Evolutionary conservation across 2,113 vertebrate genomes (phyloP).

Genomic region (Lontra canadensis): DNA sequence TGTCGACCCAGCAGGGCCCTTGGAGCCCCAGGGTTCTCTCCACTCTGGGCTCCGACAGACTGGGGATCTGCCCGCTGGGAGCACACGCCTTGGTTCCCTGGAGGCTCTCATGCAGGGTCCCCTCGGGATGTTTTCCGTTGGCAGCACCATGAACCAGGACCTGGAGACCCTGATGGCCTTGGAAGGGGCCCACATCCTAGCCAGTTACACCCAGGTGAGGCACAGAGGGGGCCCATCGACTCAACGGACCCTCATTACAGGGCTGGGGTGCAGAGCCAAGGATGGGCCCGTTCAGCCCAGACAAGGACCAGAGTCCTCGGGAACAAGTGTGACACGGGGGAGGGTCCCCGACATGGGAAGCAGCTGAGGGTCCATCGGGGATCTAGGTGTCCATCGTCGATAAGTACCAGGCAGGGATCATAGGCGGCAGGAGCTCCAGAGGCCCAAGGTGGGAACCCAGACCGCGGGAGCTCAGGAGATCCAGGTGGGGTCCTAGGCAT

Average conservation of each 20-base stretch:
- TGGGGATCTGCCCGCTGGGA: fast-evolving
- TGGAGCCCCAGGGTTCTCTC: fast-evolving
- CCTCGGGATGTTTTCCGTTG: too few species aligned
- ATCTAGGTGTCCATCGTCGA: fast-evolving
- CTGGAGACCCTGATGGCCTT: not conserved
- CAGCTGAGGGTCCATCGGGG: not conserved
- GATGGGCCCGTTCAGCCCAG: not conserved
- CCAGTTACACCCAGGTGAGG: not conserved
- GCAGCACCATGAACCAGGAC: not conserved
- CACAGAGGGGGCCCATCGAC: not conserved
- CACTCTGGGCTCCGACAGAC: not conserved
- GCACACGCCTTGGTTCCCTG: fast-evolving
- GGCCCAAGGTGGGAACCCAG: too few species aligned
- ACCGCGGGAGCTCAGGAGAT: too few species aligned
- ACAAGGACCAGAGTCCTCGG: not conserved
- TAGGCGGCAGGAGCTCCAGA: too few species aligned
- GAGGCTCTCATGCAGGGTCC: fast-evolving
- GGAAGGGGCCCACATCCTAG: not conserved
- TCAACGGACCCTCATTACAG: not conserved
- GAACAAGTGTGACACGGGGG: fast-evolving
- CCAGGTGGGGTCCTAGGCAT: too few species aligned
- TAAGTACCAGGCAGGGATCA: not conserved
- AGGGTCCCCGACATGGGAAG: not conserved
- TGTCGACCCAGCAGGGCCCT: fast-evolving
- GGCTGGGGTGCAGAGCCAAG: not conserved